Evolutionary conservation across 1,140 invertebrate species (phyloP), one percentile per base, ranked within the genome.

Genomic region (Diachasmimorpha longicaudata): DNA sequence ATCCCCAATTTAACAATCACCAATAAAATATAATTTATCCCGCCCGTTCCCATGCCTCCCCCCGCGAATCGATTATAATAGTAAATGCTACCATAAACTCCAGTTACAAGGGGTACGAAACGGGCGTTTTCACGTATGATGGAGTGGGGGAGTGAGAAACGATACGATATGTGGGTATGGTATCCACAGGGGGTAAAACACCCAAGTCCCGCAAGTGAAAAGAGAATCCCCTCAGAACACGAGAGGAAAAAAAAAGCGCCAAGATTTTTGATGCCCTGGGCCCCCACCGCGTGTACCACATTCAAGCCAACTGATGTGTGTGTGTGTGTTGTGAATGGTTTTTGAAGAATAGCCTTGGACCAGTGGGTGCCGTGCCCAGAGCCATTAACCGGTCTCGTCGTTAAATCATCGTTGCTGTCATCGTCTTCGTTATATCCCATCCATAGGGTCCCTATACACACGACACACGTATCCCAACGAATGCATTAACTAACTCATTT

Each of bases 321-420:
- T 72, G 63, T 46, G 72, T 71, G 80, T 78, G 80, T 86, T 82
- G 82, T 86, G 77, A 78, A 80, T 80, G 79, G 70, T 78, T 80
- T 70, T 74, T 71, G 70, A 78, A 78, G 77, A 86, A 86, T 86
- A 87, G 81, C 82, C 78, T 75, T 74, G 78, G 76, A 67, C 72
- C 76, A 58, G 67, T 73, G 73, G 58, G n/a, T 55, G 46, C 48
- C 68, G 42, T 78, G 73, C 78, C 63, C 23, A 76, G 42, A 46
- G 83, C 83, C 82, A 87, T 86, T 86, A 86, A 86, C 81, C 82
- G 81, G 79, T 81, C 78, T 78, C 83, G 74, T 76, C 75, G 81
- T 85, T 87, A 86, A 87, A 87, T 87, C 85, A 87, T 87, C 84
- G 82, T 86, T 85, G 83, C 86, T 87, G 85, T 87, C 86, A 87